Base-by-base conservation (phyloP, 2,797 vertebrate species). In the Hippoglossus hippoglossus region DNA sequence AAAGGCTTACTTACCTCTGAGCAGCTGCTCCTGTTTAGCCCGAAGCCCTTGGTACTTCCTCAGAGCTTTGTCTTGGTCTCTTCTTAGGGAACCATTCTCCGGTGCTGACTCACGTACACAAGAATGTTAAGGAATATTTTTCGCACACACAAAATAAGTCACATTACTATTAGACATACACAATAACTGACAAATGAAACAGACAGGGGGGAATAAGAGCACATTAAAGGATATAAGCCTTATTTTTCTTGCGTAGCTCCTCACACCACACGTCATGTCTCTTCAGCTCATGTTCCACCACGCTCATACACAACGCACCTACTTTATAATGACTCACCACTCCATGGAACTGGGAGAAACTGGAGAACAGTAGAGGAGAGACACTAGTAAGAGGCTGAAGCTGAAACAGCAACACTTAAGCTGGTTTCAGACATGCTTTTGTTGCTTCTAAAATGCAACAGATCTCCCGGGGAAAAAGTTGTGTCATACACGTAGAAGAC, bases 301-400 rank as follows among this genome's bases (percentile, higher is more conserved):
- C 96, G 72, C 94, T 97, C 97, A 99, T 99, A 84, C 98, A 98
- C 5, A 99, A 83, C 5, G 96, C 96, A 57, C 98, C 98, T 25
- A 99, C 96, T 93, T 99, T 99, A 86, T 98, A 99, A 79, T 98
- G 97, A 50, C 96, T 98, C 84, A 99, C 98, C 79, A 98, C 94
- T 6, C 94, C 95, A 31, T 99, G 97, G 91, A 99, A 99, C 65
- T 99, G 90, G 18, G 89, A 88, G 68, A 91, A 92, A 71, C 98
- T 99, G 50, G 8, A 41, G 21, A 24, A 62, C 18, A 41, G 24
- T 18, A 58, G 13, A 56, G 5, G 46, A 68, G 28, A 39, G 24
- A 39, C 3, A 2, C 10, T 10, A 3, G 49, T n/a, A 12, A 26
- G n/a, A 21, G 7, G 51, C 46, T 47, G 21, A 22, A 22, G n/a